These are phyloP conservation scores for Ceratothoa steindachneri DNA, from an alignment of 2,888 invertebrate genomes.

Conservation along the genomic window DNA sequence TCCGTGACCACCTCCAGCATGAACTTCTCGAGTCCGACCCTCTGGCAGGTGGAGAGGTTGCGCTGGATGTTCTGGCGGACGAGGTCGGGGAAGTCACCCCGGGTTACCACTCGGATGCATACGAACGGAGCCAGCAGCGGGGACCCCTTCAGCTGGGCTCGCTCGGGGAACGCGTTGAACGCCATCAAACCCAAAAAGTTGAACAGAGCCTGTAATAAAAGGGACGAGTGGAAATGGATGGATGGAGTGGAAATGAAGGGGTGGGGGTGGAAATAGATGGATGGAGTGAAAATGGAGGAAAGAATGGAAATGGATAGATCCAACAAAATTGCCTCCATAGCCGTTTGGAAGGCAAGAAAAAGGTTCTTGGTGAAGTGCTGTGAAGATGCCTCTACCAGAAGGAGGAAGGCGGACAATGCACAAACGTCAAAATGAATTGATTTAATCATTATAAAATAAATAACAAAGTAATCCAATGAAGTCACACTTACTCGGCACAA, in stretches of 20 bases:
- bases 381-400: too few relatives aligned
- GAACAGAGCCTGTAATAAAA: conserved; percentile 68
- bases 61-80: conserved; percentile 79
- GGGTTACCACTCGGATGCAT: conserved; percentile 87
- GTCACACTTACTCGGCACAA: too few relatives aligned
- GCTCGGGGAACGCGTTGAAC: conserved; percentile 92
- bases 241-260: too few relatives aligned
- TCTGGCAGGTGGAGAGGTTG: conserved; percentile 80
- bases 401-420: too few relatives aligned
- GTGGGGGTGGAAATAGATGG: too few relatives aligned
- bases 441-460: too few relatives aligned
- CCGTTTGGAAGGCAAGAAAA: too few relatives aligned
- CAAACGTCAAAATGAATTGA: too few relatives aligned
- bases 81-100: conserved; percentile 87
- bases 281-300: too few relatives aligned
- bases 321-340: background rate
- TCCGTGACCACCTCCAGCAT: conserved; percentile 94
- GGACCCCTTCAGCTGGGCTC: conserved; percentile 79
- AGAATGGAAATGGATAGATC: background rate
- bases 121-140: conserved; percentile 89
- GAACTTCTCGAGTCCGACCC: conserved; percentile 89
- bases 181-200: conserved; percentile 79
- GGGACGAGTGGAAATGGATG: too few relatives aligned
- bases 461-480: too few relatives aligned
- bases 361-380: too few relatives aligned